Evolutionary conservation across 2,888 invertebrate genomes (phyloP).

Genomic region (Lucinisca nassula): DNA sequence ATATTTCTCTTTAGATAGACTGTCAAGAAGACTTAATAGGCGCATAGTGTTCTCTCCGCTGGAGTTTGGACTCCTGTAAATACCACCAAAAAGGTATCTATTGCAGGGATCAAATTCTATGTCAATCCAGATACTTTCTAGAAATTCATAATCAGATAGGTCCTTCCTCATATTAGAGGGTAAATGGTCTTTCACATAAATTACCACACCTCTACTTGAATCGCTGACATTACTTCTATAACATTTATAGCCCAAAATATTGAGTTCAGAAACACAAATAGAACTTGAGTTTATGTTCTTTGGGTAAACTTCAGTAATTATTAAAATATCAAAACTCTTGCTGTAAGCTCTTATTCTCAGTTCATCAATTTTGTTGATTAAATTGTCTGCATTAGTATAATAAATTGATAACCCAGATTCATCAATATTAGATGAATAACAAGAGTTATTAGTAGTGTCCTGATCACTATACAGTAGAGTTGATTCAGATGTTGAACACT

Average conservation of each 20-base stretch:
- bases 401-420: background rate
- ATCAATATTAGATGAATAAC: background rate
- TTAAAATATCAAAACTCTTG: background rate
- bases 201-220: conserved; percentile 1
- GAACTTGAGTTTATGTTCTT: background rate
- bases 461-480: background rate
- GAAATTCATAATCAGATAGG: background rate
- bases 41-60: background rate
- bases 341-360: background rate
- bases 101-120: background rate
- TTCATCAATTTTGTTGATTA: conserved; percentile 13
- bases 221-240: background rate
- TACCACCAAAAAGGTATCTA: background rate
- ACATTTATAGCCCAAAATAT: background rate
- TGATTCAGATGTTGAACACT: background rate
- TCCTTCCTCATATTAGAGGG: background rate
- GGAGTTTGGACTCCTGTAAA: conserved; percentile 5
- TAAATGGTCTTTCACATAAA: conserved; percentile 19
- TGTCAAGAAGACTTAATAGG: background rate
- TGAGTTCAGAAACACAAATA: background rate
- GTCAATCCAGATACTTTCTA: background rate
- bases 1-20: background rate
- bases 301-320: background rate
- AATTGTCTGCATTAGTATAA: conserved; percentile 17
- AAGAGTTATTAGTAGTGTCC: no score